Percentiles rank a stretch among this genome's conserved stretches.
Conservation (phyloP, 2,113 vertebrate species). For the Laticauda colubrina region DNA sequence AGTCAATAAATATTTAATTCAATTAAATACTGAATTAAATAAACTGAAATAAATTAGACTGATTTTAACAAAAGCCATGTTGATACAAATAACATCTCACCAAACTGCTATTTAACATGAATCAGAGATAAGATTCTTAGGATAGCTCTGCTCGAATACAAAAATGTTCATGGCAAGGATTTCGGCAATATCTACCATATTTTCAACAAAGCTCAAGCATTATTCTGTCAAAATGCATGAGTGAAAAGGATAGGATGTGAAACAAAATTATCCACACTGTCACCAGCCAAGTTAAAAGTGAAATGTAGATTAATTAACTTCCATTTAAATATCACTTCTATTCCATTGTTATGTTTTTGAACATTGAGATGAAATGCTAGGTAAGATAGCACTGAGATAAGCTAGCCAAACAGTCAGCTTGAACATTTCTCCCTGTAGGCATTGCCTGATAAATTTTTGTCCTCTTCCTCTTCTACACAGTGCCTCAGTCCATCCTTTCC, state of each 20-base stretch:
- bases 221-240: background rate
- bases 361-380: conserved; percentile 1
- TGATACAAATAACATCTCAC: background rate
- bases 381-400: background rate
- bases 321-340: background rate
- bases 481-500: background rate
- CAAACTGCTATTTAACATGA: background rate
- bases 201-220: background rate
- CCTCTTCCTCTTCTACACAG: background rate
- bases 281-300: background rate
- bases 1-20: background rate
- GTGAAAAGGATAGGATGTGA: background rate
- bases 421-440: conserved; percentile 4
- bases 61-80: background rate
- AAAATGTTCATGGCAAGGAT: background rate
- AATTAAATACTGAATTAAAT: background rate
- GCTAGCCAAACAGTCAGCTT: background rate
- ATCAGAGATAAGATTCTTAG: background rate
- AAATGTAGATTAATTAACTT: background rate
- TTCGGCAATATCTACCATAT: background rate
- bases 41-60: background rate
- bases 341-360: background rate
- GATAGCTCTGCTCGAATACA: background rate
- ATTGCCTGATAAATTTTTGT: background rate
- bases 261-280: background rate